Conservation (phyloP, 1,140 invertebrate species). For the Leptonema lineaticorne region DNA sequence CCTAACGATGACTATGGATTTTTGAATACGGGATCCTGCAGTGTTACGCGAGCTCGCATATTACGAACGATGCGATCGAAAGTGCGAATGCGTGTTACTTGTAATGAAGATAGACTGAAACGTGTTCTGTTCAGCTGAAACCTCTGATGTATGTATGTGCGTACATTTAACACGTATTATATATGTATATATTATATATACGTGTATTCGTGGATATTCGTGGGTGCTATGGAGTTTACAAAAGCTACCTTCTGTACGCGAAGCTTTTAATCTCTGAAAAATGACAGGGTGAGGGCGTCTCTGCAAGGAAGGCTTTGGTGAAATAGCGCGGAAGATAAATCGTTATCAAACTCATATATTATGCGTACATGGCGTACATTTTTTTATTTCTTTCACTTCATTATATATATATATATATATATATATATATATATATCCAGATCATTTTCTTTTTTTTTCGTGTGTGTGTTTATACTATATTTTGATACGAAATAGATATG, state of each 20-base stretch:
- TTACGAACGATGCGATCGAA: constrained; percentile 20
- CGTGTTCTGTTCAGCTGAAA: constrained; percentile 11
- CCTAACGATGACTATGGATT: neutral
- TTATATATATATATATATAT: neutral
- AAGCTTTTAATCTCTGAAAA: constrained; percentile 18
- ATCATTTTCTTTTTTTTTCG: neutral
- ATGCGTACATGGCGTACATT: neutral
- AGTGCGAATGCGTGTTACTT: constrained; percentile 27
- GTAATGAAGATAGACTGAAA: constrained; percentile 29
- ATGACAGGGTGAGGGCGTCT: constrained; percentile 5
- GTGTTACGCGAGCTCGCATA: constrained; percentile 16
- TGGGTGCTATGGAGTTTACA: neutral
- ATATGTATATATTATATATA: too few relatives aligned
- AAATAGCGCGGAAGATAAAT: constrained; percentile 4
- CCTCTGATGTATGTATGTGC: neutral
- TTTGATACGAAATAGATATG: neutral
- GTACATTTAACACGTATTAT: neutral
- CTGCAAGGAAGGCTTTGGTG: neutral
- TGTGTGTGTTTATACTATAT: neutral
- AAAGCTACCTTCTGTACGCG: neutral
- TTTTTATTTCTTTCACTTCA: neutral
- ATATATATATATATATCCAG: neutral
- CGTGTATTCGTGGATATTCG: neutral
- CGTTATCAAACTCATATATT: constrained; percentile 3
- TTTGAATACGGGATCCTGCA: constrained; percentile 20